Evolutionary conservation across 2,113 vertebrate genomes (phyloP).

Genomic region (Empidonax alnorum): DNA sequence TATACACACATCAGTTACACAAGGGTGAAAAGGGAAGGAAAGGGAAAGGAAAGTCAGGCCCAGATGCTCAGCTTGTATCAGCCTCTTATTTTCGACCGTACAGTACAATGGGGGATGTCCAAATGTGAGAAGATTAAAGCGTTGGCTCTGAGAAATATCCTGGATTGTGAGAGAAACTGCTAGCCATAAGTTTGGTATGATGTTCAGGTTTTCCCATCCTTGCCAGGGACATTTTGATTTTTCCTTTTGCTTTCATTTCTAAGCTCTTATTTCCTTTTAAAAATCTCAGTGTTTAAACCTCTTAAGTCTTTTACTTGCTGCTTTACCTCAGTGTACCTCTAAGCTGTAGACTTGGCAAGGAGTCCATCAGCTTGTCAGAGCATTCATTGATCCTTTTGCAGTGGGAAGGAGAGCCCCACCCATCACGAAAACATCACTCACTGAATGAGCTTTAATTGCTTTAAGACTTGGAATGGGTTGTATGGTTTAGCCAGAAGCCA

Average conservation of each 20-base stretch:
- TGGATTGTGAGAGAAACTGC: neutral
- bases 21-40: neutral
- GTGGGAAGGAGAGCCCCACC: neutral
- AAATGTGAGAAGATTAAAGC: neutral
- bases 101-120: neutral
- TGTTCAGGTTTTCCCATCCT: neutral
- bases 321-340: conserved; percentile 5
- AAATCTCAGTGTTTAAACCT: neutral
- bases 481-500: conserved; percentile 12
- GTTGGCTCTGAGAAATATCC: neutral
- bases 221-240: neutral
- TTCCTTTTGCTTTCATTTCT: neutral
- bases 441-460: conserved; percentile 35
- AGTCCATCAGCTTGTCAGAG: neutral
- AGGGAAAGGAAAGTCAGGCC: neutral
- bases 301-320: neutral
- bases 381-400: neutral
- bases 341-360: neutral
- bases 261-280: neutral
- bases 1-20: neutral
- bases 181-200: neutral
- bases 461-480: neutral
- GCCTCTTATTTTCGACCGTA: neutral
- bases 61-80: neutral
- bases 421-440: neutral